Conservation (phyloP, 2,888 invertebrate species). For the Lochmaea crataegi region DNA sequence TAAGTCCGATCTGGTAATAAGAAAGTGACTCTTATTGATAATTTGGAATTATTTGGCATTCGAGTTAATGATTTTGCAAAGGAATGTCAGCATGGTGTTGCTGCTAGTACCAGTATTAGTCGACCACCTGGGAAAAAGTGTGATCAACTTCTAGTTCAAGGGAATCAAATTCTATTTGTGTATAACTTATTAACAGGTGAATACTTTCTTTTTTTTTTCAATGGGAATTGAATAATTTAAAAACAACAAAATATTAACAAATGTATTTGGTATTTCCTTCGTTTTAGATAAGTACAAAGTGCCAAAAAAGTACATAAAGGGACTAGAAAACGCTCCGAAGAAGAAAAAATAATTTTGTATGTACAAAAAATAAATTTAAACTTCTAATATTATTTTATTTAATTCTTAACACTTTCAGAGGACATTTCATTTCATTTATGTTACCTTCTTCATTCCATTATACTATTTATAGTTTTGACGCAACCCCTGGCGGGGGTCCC, state of each 20-base stretch:
- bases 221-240: no score
- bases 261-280: conserved; percentile 9
- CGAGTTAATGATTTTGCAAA: conserved; percentile 82
- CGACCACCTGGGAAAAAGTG: conserved; percentile 77
- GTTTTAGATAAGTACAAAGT: conserved; percentile 81
- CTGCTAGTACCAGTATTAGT: conserved; percentile 87
- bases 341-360: conserved; percentile 65
- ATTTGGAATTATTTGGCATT: conserved; percentile 89
- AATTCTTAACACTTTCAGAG: background rate
- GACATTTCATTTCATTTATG: background rate
- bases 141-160: conserved; percentile 88
- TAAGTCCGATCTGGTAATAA: conserved; percentile 84
- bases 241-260: no score
- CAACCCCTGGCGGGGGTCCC: no score
- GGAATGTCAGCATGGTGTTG: conserved; percentile 85
- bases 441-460: background rate
- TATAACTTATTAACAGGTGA: conserved; percentile 60
- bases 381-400: background rate
- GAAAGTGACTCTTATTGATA: conserved; percentile 91
- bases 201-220: background rate
- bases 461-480: no score
- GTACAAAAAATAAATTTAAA: conserved; percentile 8
- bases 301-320: conserved; percentile 79
- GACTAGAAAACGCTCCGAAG: conserved; percentile 81
- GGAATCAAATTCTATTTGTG: conserved; percentile 80